Percentiles rank a stretch among this genome's conserved stretches.
Evolutionary conservation across 2,113 vertebrate species (phyloP).

Genomic region (Aptenodytes forsteri): DNA sequence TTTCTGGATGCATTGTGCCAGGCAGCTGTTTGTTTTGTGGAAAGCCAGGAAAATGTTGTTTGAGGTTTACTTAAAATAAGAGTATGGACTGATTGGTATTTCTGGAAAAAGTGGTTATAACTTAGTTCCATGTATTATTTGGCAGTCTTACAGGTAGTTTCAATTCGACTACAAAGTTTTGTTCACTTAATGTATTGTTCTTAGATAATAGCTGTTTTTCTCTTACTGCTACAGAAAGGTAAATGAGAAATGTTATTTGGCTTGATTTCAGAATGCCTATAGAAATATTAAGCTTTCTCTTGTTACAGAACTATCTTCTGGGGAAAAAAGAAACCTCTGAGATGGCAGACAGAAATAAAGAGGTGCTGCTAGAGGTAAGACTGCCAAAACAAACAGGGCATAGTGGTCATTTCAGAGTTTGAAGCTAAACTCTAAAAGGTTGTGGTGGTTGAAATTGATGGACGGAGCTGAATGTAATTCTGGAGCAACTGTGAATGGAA

Average conservation of each 20-base stretch:
- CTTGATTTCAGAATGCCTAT: neutral
- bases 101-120: neutral
- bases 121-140: neutral
- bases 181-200: neutral
- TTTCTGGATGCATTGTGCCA: neutral
- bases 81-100: neutral
- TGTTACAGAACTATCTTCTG: constrained; percentile 92
- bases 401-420: neutral
- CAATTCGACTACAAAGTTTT: neutral
- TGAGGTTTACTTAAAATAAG: neutral
- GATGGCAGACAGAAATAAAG: constrained; percentile 98
- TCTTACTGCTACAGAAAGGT: neutral
- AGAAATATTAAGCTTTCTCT: constrained; percentile 1
- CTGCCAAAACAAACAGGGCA: neutral
- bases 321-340: constrained; percentile 95
- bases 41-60: neutral
- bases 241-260: neutral
- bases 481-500: neutral
- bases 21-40: neutral
- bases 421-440: neutral
- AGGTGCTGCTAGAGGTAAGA: constrained; percentile 92
- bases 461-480: neutral
- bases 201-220: neutral
- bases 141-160: neutral
- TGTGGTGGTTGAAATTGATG: neutral